Base-by-base conservation (phyloP, 2,888 invertebrate species). In the Melanotus villosus region DNA sequence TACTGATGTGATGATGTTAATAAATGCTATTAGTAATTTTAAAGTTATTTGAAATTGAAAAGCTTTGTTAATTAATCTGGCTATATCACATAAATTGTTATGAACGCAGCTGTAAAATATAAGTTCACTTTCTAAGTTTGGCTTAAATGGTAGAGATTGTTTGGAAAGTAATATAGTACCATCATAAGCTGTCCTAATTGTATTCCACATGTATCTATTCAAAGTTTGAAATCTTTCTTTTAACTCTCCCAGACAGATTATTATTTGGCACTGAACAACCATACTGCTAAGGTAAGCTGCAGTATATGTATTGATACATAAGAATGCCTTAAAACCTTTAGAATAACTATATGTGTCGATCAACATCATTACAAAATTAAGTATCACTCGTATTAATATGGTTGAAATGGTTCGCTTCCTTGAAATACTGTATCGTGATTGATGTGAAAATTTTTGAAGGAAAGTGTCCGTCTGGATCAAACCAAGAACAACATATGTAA, bases 21-120 rank as follows among this genome's bases (percentile, higher is more conserved):
- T 36, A 58, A 65, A 65, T 1, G 57, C 30, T 18, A 6, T 34
- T 0, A 65, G 9, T 18, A 65, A 12, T 47, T 65, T 65, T 5
- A 65, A 5, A 19, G 57, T 19, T 23, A 65, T 65, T 26, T 57
- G 65, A 16, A 43, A 14, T 19, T 65, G 41, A 21, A 56, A 65
- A 21, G 65, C 65, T 16, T 19, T 23, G 18, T 65, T 65, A 12
- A 65, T 30, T 19, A 47, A 38, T 14, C 21, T 19, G 5, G 18
- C 65, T 34, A 26, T 32, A 19, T 45, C 47, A 21, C 65, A 58
- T 9, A 65, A 43, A 6, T 57, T 45, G 45, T 19, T 36, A 36
- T 65, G 58, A 16, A 65, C 41, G 19, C 58, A 23, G 26, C 36
- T 45, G 18, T 12, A 57, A 58, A n/a, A 32, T 34, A 36, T 36